These are phyloP conservation scores for Odontocerum albicorne DNA, from an alignment of 2,888 invertebrate genomes.

Conservation along the genomic window DNA sequence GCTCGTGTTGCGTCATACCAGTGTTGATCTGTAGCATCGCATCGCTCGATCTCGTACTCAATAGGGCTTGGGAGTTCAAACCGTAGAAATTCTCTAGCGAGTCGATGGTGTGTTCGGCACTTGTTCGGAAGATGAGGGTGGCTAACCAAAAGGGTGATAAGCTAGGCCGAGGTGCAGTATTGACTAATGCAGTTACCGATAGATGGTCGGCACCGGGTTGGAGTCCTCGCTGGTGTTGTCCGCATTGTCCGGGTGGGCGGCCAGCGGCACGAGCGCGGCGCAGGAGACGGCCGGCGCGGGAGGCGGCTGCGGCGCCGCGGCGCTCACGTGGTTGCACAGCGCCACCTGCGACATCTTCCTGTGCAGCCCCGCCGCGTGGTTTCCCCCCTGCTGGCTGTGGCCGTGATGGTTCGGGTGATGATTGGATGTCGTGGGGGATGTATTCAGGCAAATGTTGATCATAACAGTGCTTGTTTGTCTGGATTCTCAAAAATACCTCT, in stretches of 20 bases:
- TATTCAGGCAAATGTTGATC: slow-evolving; percentile 35
- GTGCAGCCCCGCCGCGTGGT: slow-evolving; percentile 39
- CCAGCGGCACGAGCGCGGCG: slow-evolving; percentile 46
- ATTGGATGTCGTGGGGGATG: slow-evolving; percentile 32
- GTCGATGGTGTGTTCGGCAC: no score
- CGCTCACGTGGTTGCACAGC: slow-evolving; percentile 63
- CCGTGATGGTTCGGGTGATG: slow-evolving; percentile 20
- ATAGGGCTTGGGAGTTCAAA: no score
- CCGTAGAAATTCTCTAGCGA: no score
- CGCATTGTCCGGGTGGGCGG: slow-evolving; percentile 54
- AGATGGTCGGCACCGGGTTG: slow-evolving; percentile 83
- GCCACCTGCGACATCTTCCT: slow-evolving; percentile 73
- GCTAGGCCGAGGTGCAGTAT: slow-evolving; percentile 14
- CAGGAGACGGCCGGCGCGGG: slow-evolving; percentile 47
- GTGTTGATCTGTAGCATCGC: no score
- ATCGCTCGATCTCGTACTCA: no score
- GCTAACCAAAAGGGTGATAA: slow-evolving; percentile 12
- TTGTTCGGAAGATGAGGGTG: no score
- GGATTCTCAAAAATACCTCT: no score
- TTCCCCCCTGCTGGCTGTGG: slow-evolving; percentile 21
- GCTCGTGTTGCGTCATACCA: no score
- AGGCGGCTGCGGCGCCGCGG: slow-evolving; percentile 33
- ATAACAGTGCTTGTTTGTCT: slow-evolving; percentile 25
- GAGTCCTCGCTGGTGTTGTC: slow-evolving; percentile 87
- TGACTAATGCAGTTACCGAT: slow-evolving; percentile 66